phyloP scores from a whole-genome alignment of 2,888 invertebrate species.

The Panopea generosa region DNA sequence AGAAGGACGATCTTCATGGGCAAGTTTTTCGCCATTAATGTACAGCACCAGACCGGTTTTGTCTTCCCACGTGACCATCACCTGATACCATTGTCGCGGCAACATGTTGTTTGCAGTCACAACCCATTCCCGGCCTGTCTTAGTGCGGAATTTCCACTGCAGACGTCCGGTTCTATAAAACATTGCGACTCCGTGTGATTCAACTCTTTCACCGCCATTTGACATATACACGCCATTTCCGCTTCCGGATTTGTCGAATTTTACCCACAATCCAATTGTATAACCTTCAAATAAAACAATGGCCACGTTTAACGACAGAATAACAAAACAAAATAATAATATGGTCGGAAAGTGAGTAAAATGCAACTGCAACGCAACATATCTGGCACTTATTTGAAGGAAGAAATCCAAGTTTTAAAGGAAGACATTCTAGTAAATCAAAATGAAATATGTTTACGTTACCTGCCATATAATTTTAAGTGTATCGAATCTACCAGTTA shows the following conservation, averaged over 20 bases:
- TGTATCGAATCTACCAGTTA: too few relatives aligned
- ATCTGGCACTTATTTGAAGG: too few relatives aligned
- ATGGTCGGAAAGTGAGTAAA: too few relatives aligned
- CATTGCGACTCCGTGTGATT: slow-evolving; percentile 83
- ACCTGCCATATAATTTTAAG: too few relatives aligned
- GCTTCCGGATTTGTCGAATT: slow-evolving; percentile 73
- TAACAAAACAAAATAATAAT: background rate
- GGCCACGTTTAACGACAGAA: background rate
- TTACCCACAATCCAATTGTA: slow-evolving; percentile 81
- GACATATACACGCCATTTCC: slow-evolving; percentile 80
- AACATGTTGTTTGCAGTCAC: slow-evolving; percentile 69
- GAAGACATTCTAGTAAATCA: too few relatives aligned
- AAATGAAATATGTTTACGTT: too few relatives aligned
- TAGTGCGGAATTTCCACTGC: slow-evolving; percentile 80
- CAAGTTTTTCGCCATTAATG: slow-evolving; percentile 78
- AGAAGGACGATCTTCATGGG: slow-evolving; percentile 47
- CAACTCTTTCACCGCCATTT: slow-evolving; percentile 81
- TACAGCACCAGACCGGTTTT: slow-evolving; percentile 76
- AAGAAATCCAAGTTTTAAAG: too few relatives aligned
- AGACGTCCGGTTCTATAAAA: slow-evolving; percentile 77
- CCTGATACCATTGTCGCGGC: slow-evolving; percentile 82
- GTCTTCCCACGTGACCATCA: slow-evolving; percentile 79
- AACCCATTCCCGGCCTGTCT: slow-evolving; percentile 78
- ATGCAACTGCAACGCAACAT: too few relatives aligned
- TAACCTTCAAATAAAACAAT: slow-evolving; percentile 74